Base-by-base conservation (phyloP, 1,140 invertebrate genomes). In the Bactericera cockerelli region DNA sequence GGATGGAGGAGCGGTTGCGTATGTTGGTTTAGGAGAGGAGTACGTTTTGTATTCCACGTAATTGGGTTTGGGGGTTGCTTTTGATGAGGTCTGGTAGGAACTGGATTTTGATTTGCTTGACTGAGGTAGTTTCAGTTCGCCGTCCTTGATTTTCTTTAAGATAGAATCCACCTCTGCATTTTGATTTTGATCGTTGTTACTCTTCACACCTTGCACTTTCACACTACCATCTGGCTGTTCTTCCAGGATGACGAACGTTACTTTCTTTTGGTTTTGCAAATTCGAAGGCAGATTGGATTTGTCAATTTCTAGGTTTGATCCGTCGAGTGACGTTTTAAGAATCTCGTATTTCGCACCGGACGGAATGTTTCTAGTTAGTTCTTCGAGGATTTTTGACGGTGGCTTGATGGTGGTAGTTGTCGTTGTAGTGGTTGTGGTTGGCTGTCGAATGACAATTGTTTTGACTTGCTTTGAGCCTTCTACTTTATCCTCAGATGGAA, bases 211-310 rank as follows among this genome's bases (percentile, higher is more conserved):
- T 69, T 87, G 84, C 1, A 89, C 85, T 71, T 88, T 88, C 55
- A 84, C 85, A 39, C 81, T 84, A 25, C 87, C 87, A 65, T 89
- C 87, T 1, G 81, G 76, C 69, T 89, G 86, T 66, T 89, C 87
- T 70, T 89, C 87, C 14, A 89, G 71, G 28, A 89, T 82, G 2
- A 89, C 87, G 64, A 89, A 89, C 0, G 86, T 89, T 0, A 88
- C 84, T 67, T 87, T 88, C 69, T 87, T 89, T 59, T 83, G 80
- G n/a, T 49, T 49, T 2, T 80, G 76, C n/a, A 82, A 64, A 63
- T 75, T 78, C 26, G 73, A 73, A 14, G 77, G 77, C 57, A 80
- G 70, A 59, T 79, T 80, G 1, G 42, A 49, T 49, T 49, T 49
- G 3, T 49, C 42, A 6, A 49, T 49, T 49, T 49, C 42, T n/a